Base-by-base conservation (phyloP, 1,140 invertebrate genomes). In the Drosophila mauritiana region DNA sequence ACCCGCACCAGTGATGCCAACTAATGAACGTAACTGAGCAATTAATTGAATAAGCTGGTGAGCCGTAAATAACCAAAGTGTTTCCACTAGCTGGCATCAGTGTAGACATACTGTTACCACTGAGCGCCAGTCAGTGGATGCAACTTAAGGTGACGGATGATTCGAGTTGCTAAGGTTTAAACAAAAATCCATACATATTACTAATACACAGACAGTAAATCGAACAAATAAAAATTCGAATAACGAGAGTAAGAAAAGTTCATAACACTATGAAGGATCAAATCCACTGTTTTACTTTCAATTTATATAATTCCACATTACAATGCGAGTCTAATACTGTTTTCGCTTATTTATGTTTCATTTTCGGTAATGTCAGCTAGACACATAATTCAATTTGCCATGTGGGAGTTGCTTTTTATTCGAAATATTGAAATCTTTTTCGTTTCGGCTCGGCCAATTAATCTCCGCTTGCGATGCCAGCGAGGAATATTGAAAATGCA, bases 261-360 rank as follows among this genome's bases (percentile, higher is more conserved):
- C 61, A 69, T 80, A 75, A 80, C 72, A 80, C 80, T 92, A 84
- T 91, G 91, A 92, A 92, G 91, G 91, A 89, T 92, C 82, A 82
- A 92, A 92, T 92, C 91, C 91, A 92, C 91, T 92, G 91, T 92
- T 92, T 92, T 91, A 91, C 89, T 91, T 82, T 92, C 65, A 88
- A 90, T 81, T 91, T 79, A 82, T 91, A 82, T 89, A 81, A 90
- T 82, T 80, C 73, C 61, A 78, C 57, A 56, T 83, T 80, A 85
- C 67, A 79, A 77, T 86, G 78, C 49, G 68, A 61, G 56, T 63
- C 64, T 80, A 84, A 67, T 70, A 68, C 64, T 65, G 45, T 65
- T 67, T 57, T 46, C 61, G 63, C 63, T 68, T 69, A 64, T 54
- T 27, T 55, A 13, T 54, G 31, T 59, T 59, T 67, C 13, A 3